These are phyloP conservation scores for Telmatherina bonti DNA, from an alignment of 2,797 vertebrate genomes.

Conservation along the genomic window DNA sequence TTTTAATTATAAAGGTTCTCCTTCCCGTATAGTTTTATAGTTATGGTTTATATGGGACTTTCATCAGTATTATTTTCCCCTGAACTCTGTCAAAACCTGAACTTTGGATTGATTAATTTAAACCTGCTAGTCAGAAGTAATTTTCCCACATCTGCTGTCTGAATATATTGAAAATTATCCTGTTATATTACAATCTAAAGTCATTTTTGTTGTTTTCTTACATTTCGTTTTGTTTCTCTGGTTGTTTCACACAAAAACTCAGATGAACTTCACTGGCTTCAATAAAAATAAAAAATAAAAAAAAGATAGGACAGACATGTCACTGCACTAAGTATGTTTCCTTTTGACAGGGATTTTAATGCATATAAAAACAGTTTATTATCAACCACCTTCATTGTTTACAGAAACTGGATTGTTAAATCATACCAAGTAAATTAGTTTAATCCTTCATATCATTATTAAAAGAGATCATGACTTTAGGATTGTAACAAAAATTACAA, in stretches of 20 bases:
- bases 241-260: background rate
- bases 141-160: background rate
- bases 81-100: too few relatives aligned
- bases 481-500: too few relatives aligned
- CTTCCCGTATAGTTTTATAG: background rate
- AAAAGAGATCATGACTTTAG: too few relatives aligned
- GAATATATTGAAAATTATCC: background rate
- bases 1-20: too few relatives aligned
- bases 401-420: background rate
- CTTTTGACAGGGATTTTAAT: background rate
- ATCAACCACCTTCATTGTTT: background rate
- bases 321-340: too few relatives aligned
- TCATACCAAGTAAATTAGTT: background rate
- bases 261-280: background rate
- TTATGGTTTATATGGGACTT: background rate
- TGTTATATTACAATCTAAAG: background rate
- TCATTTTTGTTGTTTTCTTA: background rate
- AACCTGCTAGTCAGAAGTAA: background rate
- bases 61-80: too few relatives aligned
- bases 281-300: background rate
- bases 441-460: too few relatives aligned
- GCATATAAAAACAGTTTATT: background rate
- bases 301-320: too few relatives aligned
- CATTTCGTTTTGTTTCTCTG: background rate
- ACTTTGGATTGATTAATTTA: background rate